These are phyloP conservation scores for Xestoiulus laeticollis DNA, from an alignment of 2,888 invertebrate species.

Conservation along the genomic window DNA sequence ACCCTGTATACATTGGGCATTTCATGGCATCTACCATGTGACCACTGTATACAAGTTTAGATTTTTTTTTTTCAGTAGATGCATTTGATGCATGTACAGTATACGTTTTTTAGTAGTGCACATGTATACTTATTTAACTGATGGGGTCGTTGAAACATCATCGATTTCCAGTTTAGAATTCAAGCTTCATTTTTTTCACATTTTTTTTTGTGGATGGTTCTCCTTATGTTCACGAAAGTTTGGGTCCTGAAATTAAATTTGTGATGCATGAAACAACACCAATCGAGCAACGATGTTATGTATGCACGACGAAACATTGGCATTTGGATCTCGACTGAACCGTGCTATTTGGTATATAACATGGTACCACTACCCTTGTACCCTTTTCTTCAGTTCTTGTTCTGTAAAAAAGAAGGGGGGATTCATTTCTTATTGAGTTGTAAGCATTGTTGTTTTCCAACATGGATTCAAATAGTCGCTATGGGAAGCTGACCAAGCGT, in stretches of 20 bases:
- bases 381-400: background rate
- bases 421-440: conserved; percentile 15
- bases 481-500: conserved; percentile 28
- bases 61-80: too few species aligned
- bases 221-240: background rate
- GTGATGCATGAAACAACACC: conserved; percentile 15
- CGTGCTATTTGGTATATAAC: background rate
- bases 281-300: background rate
- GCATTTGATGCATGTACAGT: too few species aligned
- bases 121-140: background rate
- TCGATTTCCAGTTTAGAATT: background rate
- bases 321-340: background rate
- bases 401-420: background rate
- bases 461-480: conserved; percentile 15
- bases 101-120: background rate
- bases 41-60: background rate
- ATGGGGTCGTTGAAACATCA: background rate
- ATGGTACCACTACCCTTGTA: background rate
- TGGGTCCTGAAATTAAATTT: background rate
- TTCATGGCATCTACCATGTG: too few species aligned
- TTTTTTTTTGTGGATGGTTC: background rate
- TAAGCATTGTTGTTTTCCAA: conserved; percentile 32
- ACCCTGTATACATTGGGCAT: too few species aligned
- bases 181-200: background rate
- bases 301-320: background rate